These are phyloP conservation scores for Diabrotica balteata DNA, from an alignment of 2,888 invertebrate species.

Conservation along the genomic window DNA sequence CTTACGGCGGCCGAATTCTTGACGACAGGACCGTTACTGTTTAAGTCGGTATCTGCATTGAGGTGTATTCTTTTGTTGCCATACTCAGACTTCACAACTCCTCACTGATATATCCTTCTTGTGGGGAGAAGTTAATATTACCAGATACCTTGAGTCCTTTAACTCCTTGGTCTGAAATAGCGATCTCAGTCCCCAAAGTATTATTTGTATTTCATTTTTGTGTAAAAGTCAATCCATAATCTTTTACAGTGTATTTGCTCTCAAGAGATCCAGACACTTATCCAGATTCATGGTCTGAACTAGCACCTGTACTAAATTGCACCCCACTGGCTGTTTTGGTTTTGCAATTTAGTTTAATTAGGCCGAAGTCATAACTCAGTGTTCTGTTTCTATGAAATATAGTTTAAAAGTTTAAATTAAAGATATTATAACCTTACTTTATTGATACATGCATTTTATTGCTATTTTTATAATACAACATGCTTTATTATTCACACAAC, in stretches of 20 bases:
- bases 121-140: slow-evolving; percentile 93
- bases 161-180: slow-evolving; percentile 88
- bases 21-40: slow-evolving; percentile 83
- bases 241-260: slow-evolving; percentile 91
- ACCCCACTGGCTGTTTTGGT: slow-evolving; percentile 93
- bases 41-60: slow-evolving; percentile 87
- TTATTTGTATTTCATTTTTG: slow-evolving; percentile 99
- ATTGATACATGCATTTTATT: too few species aligned
- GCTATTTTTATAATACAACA: too few species aligned
- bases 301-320: slow-evolving; percentile 91
- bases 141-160: slow-evolving; percentile 91
- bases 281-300: slow-evolving; percentile 91
- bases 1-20: slow-evolving; percentile 87
- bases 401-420: too few species aligned
- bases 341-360: slow-evolving; percentile 94
- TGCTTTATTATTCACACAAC: too few species aligned
- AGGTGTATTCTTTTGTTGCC: slow-evolving; percentile 83
- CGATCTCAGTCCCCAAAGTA: slow-evolving; percentile 88
- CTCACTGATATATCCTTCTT: slow-evolving; percentile 95
- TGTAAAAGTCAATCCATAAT: slow-evolving; percentile 90
- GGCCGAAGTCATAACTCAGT: slow-evolving; percentile 96
- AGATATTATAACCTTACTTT: too few species aligned
- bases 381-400: too few species aligned
- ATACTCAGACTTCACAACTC: slow-evolving; percentile 87
- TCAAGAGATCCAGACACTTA: slow-evolving; percentile 90